These are phyloP conservation scores for Trypoxylus dichotomus DNA, from an alignment of 1,140 invertebrate species.

Conservation along the genomic window DNA sequence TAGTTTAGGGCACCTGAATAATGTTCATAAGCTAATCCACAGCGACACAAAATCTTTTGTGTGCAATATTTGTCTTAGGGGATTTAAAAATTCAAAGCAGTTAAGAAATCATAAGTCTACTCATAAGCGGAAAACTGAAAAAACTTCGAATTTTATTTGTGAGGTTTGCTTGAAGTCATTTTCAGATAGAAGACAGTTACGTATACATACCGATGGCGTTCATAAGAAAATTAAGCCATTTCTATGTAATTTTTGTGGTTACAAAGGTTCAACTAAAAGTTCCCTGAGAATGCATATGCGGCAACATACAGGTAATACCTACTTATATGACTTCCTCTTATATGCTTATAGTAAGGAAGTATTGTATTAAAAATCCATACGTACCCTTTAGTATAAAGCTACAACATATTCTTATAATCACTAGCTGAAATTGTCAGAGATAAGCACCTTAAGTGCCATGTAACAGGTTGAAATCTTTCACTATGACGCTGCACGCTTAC, in stretches of 20 bases:
- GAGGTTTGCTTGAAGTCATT: constrained; percentile 65
- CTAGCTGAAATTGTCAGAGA: too few relatives aligned
- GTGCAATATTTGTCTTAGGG: constrained; percentile 71
- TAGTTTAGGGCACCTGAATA: constrained; percentile 64
- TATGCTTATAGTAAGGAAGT: neutral
- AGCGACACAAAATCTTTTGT: constrained; percentile 63
- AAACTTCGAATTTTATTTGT: constrained; percentile 52
- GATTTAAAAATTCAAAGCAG: constrained; percentile 77
- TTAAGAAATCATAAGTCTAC: constrained; percentile 65
- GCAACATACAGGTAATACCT: constrained; percentile 67
- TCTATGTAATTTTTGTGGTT: constrained; percentile 73
- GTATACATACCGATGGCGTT: constrained; percentile 64
- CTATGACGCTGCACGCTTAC: too few relatives aligned
- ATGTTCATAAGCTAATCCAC: constrained; percentile 72
- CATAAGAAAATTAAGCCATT: constrained; percentile 71
- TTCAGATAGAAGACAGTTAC: constrained; percentile 61
- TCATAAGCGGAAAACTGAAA: constrained; percentile 54
- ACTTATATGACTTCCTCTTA: neutral
- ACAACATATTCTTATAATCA: too few relatives aligned
- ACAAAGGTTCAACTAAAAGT: constrained; percentile 63
- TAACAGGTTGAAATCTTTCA: too few relatives aligned
- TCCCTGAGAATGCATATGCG: constrained; percentile 72
- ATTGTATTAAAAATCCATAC: too few relatives aligned
- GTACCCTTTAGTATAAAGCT: too few relatives aligned
- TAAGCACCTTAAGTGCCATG: too few relatives aligned